phyloP scores from a whole-genome alignment of 2,888 invertebrate species.

The Furcula furcula region DNA sequence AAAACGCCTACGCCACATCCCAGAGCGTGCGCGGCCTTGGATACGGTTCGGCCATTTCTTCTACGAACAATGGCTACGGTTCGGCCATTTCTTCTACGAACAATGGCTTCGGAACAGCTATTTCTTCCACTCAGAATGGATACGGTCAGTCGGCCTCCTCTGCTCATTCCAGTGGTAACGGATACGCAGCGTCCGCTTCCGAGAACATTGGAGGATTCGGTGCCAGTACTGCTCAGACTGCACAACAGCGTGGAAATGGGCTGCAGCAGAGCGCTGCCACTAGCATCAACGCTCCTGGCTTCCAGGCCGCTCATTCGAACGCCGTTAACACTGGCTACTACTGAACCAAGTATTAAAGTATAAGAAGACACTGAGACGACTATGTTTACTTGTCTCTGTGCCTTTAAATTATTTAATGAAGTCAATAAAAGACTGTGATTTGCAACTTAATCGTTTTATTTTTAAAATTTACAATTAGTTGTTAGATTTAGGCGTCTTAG shows the following conservation, averaged over 20 bases:
- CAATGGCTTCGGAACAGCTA: slow-evolving; percentile 20
- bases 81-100: slow-evolving; percentile 8
- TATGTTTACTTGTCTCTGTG: slow-evolving; percentile 55
- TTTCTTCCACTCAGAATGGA: slow-evolving; percentile 38
- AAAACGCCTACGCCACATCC: slow-evolving; percentile 22
- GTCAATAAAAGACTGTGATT: slow-evolving; percentile 45
- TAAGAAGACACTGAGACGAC: slow-evolving; percentile 60
- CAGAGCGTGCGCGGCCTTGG: slow-evolving; percentile 38
- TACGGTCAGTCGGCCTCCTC: slow-evolving; percentile 43
- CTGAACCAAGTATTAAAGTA: slow-evolving; percentile 21
- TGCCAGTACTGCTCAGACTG: slow-evolving; percentile 53
- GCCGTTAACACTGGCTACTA: slow-evolving; percentile 60
- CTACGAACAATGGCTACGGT: slow-evolving; percentile 26
- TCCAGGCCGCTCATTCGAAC: slow-evolving; percentile 58
- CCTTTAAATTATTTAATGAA: slow-evolving; percentile 33
- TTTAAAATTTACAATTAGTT: not conserved
- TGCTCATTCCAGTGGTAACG: slow-evolving; percentile 41
- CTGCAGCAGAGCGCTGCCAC: slow-evolving; percentile 57
- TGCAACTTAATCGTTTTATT: slow-evolving; percentile 17
- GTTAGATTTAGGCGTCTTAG: slow-evolving; percentile 11
- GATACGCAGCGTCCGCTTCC: slow-evolving; percentile 51
- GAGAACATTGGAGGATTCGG: slow-evolving; percentile 47
- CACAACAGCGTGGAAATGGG: slow-evolving; percentile 45
- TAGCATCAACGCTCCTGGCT: slow-evolving; percentile 53
- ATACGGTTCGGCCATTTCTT: slow-evolving; percentile 41